These are phyloP conservation scores for Rhagophthalmus giganteus DNA, from an alignment of 2,888 invertebrate genomes.

Conservation along the genomic window DNA sequence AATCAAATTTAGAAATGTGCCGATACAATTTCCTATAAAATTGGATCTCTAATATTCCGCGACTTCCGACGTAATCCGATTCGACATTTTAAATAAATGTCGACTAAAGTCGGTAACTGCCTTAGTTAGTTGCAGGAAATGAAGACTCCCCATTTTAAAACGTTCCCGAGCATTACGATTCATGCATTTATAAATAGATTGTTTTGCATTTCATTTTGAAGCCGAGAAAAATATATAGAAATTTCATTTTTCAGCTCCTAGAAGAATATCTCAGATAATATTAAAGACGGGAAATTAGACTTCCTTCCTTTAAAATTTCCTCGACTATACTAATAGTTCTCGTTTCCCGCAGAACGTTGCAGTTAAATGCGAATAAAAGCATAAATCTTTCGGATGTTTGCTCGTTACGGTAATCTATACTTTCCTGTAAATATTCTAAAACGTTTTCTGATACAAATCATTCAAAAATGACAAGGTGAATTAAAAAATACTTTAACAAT, in stretches of 20 bases:
- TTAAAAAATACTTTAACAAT: too few relatives aligned
- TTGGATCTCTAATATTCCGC: slow-evolving; percentile 10
- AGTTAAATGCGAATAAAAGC: slow-evolving; percentile 7
- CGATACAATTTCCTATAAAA: slow-evolving; percentile 24
- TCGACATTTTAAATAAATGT: slow-evolving; percentile 30
- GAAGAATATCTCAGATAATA: slow-evolving; percentile 14
- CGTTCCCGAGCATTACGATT: slow-evolving; percentile 10
- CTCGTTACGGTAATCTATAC: neutral
- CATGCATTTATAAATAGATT: slow-evolving; percentile 29
- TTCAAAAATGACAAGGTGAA: slow-evolving; percentile 2
- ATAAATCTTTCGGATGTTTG: neutral
- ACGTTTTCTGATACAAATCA: slow-evolving; percentile 4
- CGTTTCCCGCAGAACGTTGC: slow-evolving; percentile 11
- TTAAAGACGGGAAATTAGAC: slow-evolving; percentile 21
- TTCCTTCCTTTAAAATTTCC: slow-evolving; percentile 15
- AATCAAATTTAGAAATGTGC: slow-evolving; percentile 15
- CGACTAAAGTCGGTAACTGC: slow-evolving; percentile 27
- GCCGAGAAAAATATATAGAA: slow-evolving; percentile 19
- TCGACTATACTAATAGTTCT: slow-evolving; percentile 12
- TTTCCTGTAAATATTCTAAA: slow-evolving; percentile 1
- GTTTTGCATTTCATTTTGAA: slow-evolving; percentile 25
- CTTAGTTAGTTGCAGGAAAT: slow-evolving; percentile 30
- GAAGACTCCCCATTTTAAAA: slow-evolving; percentile 19
- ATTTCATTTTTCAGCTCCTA: slow-evolving; percentile 9
- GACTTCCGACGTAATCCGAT: slow-evolving; percentile 27